Conservation (phyloP, 2,797 vertebrate genomes). For the Parambassis ranga region DNA sequence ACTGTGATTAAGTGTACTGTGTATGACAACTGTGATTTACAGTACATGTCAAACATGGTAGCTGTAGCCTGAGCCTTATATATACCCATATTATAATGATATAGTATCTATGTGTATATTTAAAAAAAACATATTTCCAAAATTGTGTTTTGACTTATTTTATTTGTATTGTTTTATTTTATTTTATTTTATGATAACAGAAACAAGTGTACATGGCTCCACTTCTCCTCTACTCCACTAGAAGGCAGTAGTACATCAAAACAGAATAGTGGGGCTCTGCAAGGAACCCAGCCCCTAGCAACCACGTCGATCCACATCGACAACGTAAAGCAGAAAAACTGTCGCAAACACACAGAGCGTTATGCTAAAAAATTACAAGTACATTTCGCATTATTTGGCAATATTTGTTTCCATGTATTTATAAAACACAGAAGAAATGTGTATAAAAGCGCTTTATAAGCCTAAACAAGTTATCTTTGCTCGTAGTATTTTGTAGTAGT, state of each 20-base stretch:
- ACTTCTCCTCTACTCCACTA: background rate
- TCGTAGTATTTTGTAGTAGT: background rate
- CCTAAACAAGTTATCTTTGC: background rate
- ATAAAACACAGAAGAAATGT: background rate
- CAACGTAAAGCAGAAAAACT: conserved; percentile 72
- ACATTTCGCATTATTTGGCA: fast-evolving
- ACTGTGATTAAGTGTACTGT: conserved; percentile 73
- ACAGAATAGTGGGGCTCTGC: background rate
- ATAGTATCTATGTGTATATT: conserved; percentile 13
- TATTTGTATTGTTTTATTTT: conserved; percentile 1
- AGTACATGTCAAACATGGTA: conserved; percentile 66
- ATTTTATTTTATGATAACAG: no score
- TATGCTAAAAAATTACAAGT: background rate
- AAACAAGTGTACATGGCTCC: no score
- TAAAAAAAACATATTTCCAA: no score
- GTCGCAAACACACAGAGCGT: conserved; percentile 61
- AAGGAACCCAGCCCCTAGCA: conserved; percentile 44
- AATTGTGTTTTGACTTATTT: conserved; percentile 42
- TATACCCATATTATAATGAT: conserved; percentile 5
- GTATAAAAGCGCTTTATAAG: background rate
- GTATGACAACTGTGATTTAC: conserved; percentile 59
- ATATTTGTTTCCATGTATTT: fast-evolving
- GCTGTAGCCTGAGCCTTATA: conserved; percentile 71
- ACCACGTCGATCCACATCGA: conserved; percentile 78
- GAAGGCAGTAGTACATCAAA: conserved; percentile 25